Evolutionary conservation across 1,140 invertebrate species (phyloP).

Genomic region (Drosophila pectinifera): DNA sequence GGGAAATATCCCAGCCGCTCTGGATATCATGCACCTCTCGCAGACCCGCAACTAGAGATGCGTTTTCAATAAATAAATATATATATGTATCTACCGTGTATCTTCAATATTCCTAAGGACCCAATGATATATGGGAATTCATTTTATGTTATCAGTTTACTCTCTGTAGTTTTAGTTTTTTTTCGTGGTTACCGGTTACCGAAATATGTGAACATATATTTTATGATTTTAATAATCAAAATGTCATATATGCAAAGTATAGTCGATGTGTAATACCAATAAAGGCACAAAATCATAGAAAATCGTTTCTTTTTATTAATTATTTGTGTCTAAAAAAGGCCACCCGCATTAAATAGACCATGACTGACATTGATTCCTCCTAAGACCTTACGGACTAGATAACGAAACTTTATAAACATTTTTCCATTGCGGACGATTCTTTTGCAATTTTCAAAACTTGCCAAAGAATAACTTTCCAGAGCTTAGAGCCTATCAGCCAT

Average conservation of each 20-base stretch:
- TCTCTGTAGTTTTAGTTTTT: conserved; percentile 27
- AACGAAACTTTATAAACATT: background rate
- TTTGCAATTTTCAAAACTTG: background rate
- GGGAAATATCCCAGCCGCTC: conserved; percentile 89
- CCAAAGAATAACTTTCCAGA: background rate
- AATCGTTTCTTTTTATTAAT: background rate
- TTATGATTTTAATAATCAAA: conserved; percentile 54
- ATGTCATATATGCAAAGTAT: conserved; percentile 44
- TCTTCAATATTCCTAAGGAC: conserved; percentile 29
- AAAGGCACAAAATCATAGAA: conserved; percentile 24
- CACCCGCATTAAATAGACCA: background rate
- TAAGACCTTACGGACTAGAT: conserved; percentile 10
- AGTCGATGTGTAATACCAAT: conserved; percentile 27
- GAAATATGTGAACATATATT: conserved; percentile 16
- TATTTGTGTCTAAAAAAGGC: background rate
- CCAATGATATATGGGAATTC: conserved; percentile 1
- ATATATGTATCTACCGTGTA: conserved; percentile 15
- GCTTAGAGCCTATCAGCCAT: background rate
- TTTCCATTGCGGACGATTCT: background rate
- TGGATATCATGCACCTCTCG: conserved; percentile 88
- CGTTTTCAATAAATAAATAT: conserved; percentile 1
- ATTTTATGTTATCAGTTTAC: conserved; percentile 27
- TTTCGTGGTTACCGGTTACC: conserved; percentile 21
- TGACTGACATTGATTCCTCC: background rate
- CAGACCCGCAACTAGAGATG: conserved; percentile 60